Percentiles rank a stretch among this genome's conserved stretches.
These are phyloP conservation scores for Colius striatus DNA, from an alignment of 2,113 vertebrate species.

Conservation along the genomic window DNA sequence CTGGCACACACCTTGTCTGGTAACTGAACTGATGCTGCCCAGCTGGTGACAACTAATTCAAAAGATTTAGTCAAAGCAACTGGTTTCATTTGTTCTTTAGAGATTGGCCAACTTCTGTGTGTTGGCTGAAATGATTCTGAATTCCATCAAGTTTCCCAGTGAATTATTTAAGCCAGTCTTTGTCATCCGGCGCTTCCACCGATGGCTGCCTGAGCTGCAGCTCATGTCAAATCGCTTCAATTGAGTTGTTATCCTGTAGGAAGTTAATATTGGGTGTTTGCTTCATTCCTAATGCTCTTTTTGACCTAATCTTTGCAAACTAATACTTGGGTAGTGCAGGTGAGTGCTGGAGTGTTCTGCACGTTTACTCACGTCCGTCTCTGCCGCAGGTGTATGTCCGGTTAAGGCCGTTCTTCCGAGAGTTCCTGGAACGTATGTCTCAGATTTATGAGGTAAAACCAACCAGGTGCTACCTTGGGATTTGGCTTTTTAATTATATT, in stretches of 20 bases:
- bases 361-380: not conserved
- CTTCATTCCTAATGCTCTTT: not conserved
- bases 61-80: not conserved
- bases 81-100: not conserved
- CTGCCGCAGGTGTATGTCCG: constrained; percentile 92
- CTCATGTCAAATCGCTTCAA: not conserved
- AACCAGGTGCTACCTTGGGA: not conserved
- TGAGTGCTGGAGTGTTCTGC: not conserved
- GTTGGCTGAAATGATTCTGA: not conserved
- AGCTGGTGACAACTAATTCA: constrained; percentile 4
- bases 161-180: not conserved
- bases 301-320: not conserved
- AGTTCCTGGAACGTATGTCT: constrained; percentile 98
- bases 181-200: not conserved
- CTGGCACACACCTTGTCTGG: not conserved
- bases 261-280: not conserved
- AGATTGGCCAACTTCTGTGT: not conserved
- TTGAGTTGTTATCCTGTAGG: not conserved
- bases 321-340: not conserved
- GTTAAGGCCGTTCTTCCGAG: constrained; percentile 97
- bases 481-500: not conserved
- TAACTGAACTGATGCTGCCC: constrained; percentile 30
- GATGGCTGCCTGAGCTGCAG: not conserved
- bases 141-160: not conserved
- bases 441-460: constrained; percentile 97